A percentile compares a stretch with the other conserved stretches of the same genome.
These are phyloP conservation scores for Dipodomys stephensi DNA, from an alignment of 2,113 vertebrate species.

Conservation along the genomic window DNA sequence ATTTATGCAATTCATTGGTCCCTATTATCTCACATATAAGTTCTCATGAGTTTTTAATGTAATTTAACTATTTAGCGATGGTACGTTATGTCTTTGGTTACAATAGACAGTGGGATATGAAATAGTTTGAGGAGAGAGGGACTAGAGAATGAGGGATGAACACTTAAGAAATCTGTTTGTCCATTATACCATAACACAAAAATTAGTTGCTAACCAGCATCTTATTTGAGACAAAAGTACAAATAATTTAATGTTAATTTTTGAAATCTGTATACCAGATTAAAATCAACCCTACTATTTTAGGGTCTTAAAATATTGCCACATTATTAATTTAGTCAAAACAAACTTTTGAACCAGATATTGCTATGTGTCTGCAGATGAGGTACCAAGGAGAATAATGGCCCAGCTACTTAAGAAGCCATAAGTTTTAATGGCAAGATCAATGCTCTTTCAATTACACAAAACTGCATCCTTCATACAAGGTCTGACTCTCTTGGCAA, in stretches of 20 bases:
- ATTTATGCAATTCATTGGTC: no score
- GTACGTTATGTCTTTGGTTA: no score
- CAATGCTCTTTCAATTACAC: not conserved
- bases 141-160: not conserved
- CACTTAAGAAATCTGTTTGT: not conserved
- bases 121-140: not conserved
- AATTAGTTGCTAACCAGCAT: not conserved
- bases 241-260: not conserved
- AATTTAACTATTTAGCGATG: no score
- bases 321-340: not conserved
- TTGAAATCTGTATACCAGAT: not conserved
- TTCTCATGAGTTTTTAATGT: no score
- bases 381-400: not conserved
- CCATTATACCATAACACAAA: not conserved
- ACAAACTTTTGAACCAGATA: not conserved
- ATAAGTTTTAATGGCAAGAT: not conserved
- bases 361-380: not conserved
- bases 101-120: not conserved
- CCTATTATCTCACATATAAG: no score
- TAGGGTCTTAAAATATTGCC: not conserved
- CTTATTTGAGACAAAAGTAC: not conserved
- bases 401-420: accelerated
- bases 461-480: not conserved
- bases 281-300: not conserved
- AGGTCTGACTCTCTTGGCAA: not conserved